These are phyloP conservation scores for Drosophila willistoni DNA, from an alignment of 1,140 invertebrate genomes.

Conservation along the genomic window DNA sequence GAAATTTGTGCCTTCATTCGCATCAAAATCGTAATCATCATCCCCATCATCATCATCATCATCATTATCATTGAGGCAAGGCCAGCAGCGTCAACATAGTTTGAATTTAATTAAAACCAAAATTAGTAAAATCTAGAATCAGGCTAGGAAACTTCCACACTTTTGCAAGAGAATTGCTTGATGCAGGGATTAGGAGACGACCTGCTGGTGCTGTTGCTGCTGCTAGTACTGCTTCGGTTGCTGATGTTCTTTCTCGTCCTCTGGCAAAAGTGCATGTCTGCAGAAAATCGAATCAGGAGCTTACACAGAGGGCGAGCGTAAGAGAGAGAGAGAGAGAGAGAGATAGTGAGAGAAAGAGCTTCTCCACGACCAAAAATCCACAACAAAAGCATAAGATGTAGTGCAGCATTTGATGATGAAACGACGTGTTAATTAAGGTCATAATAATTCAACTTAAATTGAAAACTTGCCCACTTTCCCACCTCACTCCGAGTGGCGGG, in stretches of 20 bases:
- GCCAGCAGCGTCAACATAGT: constrained; percentile 76
- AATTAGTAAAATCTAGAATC: constrained; percentile 66
- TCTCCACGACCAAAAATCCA: constrained; percentile 71
- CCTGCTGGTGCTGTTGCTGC: neutral
- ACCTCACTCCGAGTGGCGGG: neutral
- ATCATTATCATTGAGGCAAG: constrained; percentile 25
- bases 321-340: neutral
- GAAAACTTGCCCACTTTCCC: constrained; percentile 67
- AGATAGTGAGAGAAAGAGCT: constrained; percentile 14
- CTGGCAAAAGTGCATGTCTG: constrained; percentile 76
- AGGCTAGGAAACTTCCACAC: neutral
- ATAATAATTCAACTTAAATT: constrained; percentile 82
- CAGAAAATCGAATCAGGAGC: constrained; percentile 79
- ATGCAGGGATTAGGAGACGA: constrained; percentile 64
- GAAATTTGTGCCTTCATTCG: constrained; percentile 49
- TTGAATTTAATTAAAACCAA: constrained; percentile 79
- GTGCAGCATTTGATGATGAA: constrained; percentile 80
- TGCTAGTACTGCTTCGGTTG: too few relatives aligned
- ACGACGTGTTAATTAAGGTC: constrained; percentile 81
- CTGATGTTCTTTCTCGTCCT: constrained; percentile 32
- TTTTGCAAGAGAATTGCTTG: constrained; percentile 69
- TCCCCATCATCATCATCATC: neutral
- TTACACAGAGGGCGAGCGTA: constrained; percentile 36
- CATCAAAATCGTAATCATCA: neutral
- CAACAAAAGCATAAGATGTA: constrained; percentile 79